Evolutionary conservation across 2,797 vertebrate genomes (phyloP), one percentile per base, ranked within the genome.

Genomic region (Hyperoplus lanceolatus): DNA sequence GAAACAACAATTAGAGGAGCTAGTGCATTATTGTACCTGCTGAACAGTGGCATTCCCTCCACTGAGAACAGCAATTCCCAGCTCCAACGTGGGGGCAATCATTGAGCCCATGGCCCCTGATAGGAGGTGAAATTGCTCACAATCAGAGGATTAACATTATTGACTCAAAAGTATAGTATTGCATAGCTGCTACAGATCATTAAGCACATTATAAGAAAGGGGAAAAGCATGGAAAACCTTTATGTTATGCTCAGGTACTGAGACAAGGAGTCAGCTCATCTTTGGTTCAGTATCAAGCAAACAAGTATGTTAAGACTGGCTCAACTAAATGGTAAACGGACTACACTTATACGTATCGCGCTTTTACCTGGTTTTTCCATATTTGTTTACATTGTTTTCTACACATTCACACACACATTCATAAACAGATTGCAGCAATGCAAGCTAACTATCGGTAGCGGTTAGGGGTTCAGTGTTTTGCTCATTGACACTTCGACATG

Each of bases 31-130:
- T 6, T 54, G 39, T 94, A 98, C 98, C 97, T 98, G 97, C 46
- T 99, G 98, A 75, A 99, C 97, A 0, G 94, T 94, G 16, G 95
- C 94, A 91, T 99, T 99, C 70, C 98, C 98, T 85, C 97, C 98
- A 49, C 97, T 98, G 75, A 99, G 94, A 76, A 99, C 88, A 50
- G 97, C 96, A 83, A 99, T 99, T 6, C 98, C 97, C 51, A 99
- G 94, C 88, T 98, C 97, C 76, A 99, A 84, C 6, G 97, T 98
- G 10, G 96, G 95, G 16, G 95, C 96, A 87, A 98, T 96, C 94
- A 96, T 96, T 63, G 96, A 95, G 8, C 96, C 95, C 92, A 95
- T 96, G 55, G 94, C 87, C 75, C 98, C 98, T 99, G 86, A 70
- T 84, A 89, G 82, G 77, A 43, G 88, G 15, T 83, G 9, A 71